phyloP scores from a whole-genome alignment of 2,797 vertebrate species.

The Gouania willdenowi region DNA sequence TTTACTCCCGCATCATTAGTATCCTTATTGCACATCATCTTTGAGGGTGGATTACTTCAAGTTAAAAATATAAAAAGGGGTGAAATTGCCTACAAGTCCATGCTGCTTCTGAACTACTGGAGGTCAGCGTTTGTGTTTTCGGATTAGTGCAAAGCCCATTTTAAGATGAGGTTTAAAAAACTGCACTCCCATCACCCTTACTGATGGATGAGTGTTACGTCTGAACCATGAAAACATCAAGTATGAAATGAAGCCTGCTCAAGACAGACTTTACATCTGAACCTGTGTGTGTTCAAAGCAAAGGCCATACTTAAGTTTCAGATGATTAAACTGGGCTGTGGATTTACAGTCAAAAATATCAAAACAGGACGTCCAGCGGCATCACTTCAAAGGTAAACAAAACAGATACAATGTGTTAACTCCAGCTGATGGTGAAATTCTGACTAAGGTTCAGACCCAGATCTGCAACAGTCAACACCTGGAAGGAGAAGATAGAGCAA shows the following conservation, averaged over 20 bases:
- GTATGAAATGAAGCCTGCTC: not conserved
- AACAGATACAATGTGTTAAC: too few species aligned
- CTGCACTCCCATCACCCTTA: not conserved
- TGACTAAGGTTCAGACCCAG: slow-evolving; percentile 77
- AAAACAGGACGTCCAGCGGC: too few species aligned
- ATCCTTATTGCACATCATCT: slow-evolving; percentile 49
- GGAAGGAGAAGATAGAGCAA: not conserved
- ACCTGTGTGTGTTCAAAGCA: too few species aligned
- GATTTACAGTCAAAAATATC: too few species aligned
- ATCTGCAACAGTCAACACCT: slow-evolving; percentile 76
- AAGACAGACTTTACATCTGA: too few species aligned
- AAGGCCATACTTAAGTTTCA: too few species aligned
- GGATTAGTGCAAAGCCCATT: not conserved
- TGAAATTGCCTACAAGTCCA: not conserved
- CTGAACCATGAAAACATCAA: not conserved
- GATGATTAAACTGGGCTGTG: too few species aligned
- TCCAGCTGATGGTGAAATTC: slow-evolving; percentile 84
- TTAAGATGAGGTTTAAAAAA: too few species aligned
- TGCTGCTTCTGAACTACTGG: not conserved
- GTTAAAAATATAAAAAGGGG: not conserved
- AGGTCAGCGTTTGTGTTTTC: not conserved
- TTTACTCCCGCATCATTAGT: too few species aligned
- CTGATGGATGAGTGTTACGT: not conserved
- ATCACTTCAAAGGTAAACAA: not conserved
- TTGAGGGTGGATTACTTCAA: not conserved